phyloP scores from a whole-genome alignment of 2,888 invertebrate genomes.

The Epirrita christyi region DNA sequence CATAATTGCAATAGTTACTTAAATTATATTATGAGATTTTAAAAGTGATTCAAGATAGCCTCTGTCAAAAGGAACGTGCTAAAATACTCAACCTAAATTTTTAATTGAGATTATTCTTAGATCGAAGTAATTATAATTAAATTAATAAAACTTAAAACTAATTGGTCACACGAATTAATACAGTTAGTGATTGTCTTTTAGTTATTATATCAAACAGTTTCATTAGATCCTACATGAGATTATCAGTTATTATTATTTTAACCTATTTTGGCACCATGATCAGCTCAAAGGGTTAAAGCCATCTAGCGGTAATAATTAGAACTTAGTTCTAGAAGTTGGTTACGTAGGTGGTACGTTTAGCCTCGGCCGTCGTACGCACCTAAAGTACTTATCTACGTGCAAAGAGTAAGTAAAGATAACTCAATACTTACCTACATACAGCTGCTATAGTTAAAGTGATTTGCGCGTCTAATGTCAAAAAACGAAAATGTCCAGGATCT shows the following conservation, averaged over 20 bases:
- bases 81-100: not conserved
- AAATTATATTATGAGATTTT: slow-evolving; percentile 13
- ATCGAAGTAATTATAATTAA: slow-evolving; percentile 6
- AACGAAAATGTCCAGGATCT: no score
- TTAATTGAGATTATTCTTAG: slow-evolving; percentile 16
- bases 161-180: slow-evolving; percentile 39
- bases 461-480: no score
- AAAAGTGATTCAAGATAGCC: slow-evolving; percentile 16
- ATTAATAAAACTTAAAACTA: slow-evolving; percentile 40
- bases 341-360: no score
- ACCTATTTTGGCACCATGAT: slow-evolving; percentile 21
- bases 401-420: no score
- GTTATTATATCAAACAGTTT: slow-evolving; percentile 17
- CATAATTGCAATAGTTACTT: slow-evolving; percentile 20
- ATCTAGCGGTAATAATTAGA: slow-evolving; percentile 11
- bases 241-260: slow-evolving; percentile 1
- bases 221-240: slow-evolving; percentile 13
- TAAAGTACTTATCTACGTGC: no score
- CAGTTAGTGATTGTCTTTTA: slow-evolving; percentile 33
- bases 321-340: no score
- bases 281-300: not conserved
- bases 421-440: no score
- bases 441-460: no score
- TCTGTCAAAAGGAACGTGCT: slow-evolving; percentile 12
- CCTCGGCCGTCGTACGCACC: no score